Conservation (phyloP, 2,888 invertebrate species). For the Epinotia demarniana region DNA sequence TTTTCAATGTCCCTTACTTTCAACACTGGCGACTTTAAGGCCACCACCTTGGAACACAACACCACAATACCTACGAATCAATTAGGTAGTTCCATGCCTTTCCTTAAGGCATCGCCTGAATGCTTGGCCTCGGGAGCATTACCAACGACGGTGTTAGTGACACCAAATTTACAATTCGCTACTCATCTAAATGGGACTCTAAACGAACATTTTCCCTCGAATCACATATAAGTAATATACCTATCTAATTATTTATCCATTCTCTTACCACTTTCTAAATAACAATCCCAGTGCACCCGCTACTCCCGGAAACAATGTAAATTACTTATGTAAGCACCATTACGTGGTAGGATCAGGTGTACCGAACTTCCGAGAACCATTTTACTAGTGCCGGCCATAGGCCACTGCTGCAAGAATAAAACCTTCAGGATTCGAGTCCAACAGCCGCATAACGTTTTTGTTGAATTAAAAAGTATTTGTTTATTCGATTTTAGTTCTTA, state of each 20-base stretch:
- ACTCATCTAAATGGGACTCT: slow-evolving; percentile 20
- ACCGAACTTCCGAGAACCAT: slow-evolving; percentile 51
- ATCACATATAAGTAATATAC: slow-evolving; percentile 7
- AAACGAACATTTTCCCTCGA: slow-evolving; percentile 27
- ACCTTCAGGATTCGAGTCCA: slow-evolving; percentile 51
- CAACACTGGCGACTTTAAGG: too few species aligned
- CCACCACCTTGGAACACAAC: too few species aligned
- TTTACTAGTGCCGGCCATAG: slow-evolving; percentile 52
- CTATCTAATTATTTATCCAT: slow-evolving; percentile 56
- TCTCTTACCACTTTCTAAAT: slow-evolving; percentile 59
- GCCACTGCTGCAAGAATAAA: slow-evolving; percentile 51
- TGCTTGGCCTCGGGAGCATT: background rate
- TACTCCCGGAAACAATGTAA: slow-evolving; percentile 63
- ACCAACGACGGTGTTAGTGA: background rate
- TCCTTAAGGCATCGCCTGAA: background rate
- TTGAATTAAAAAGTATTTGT: slow-evolving; percentile 51
- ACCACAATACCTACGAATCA: too few species aligned
- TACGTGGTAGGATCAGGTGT: slow-evolving; percentile 63
- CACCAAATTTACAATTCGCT: background rate
- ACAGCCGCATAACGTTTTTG: slow-evolving; percentile 49
- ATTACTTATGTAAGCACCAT: slow-evolving; percentile 66
- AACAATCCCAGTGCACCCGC: slow-evolving; percentile 51
- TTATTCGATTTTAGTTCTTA: slow-evolving; percentile 54
- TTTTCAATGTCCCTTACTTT: too few species aligned
- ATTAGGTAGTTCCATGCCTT: too few species aligned